A percentile compares a stretch with the other conserved stretches of the same genome.
phyloP scores from a whole-genome alignment of 2,113 vertebrate genomes.

The Benitochromis conjunctus region DNA sequence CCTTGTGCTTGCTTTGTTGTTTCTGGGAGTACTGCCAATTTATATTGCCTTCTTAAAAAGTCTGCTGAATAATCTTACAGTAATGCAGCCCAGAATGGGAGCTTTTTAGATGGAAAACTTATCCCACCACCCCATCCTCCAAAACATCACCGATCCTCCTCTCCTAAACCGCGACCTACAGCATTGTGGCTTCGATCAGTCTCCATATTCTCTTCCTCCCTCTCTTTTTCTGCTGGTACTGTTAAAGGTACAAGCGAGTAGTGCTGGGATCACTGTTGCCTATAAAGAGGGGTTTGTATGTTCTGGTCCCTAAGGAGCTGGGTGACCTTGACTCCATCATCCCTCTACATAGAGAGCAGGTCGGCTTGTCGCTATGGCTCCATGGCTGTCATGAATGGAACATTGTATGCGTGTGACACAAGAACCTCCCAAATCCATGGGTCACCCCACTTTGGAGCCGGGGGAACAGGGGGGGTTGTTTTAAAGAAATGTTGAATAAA shows the following conservation, averaged over 20 bases:
- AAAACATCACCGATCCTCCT: background rate
- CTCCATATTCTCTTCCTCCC: background rate
- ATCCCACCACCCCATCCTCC: background rate
- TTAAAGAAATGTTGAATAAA: constrained; percentile 63
- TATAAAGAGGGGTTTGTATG: constrained; percentile 6
- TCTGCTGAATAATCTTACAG: background rate
- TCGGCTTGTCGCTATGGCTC: constrained; percentile 23
- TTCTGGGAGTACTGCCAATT: constrained; percentile 41
- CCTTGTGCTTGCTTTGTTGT: constrained; percentile 39
- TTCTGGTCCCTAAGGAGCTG: constrained; percentile 12
- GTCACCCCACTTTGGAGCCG: constrained; percentile 36
- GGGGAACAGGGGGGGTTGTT: constrained; percentile 3
- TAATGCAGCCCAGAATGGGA: constrained; percentile 27
- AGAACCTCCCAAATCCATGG: constrained; percentile 56
- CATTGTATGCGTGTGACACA: constrained; percentile 65
- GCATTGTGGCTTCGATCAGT: constrained; percentile 41
- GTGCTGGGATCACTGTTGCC: background rate
- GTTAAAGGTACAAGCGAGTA: background rate
- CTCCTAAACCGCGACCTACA: constrained; percentile 18
- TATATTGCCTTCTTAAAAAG: constrained; percentile 12
- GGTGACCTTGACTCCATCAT: constrained; percentile 26
- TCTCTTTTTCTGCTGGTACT: background rate
- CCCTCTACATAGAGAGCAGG: constrained; percentile 26
- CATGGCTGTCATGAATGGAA: constrained; percentile 64
- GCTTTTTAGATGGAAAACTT: constrained; percentile 22